Conservation (phyloP, 1,140 invertebrate genomes). For the Globodera rostochiensis region DNA sequence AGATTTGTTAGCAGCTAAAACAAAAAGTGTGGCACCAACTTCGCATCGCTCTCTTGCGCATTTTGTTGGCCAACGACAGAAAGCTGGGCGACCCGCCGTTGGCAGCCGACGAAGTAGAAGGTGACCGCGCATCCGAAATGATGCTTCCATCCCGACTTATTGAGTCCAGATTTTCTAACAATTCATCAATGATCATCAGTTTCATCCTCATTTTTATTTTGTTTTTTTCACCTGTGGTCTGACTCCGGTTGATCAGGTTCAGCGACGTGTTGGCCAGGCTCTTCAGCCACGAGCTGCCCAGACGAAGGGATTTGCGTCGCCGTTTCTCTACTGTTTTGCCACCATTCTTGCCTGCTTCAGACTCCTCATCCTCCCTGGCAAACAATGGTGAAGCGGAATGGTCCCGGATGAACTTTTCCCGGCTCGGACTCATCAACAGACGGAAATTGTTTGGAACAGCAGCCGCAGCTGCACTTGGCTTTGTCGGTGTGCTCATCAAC, state of each 20-base stretch:
- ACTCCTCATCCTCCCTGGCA: conserved; percentile 39
- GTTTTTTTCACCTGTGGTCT: conserved; percentile 48
- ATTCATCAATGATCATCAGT: background rate
- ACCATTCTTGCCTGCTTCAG: conserved; percentile 22
- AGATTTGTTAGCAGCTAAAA: conserved; percentile 5
- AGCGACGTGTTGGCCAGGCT: conserved; percentile 52
- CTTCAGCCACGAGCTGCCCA: conserved; percentile 56
- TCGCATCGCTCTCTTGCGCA: conserved; percentile 57
- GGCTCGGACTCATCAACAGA: conserved; percentile 54
- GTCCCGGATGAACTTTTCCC: conserved; percentile 55
- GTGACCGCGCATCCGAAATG: conserved; percentile 5
- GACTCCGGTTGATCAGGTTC: conserved; percentile 52
- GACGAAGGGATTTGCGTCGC: conserved; percentile 26
- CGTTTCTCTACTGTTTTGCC: conserved; percentile 26
- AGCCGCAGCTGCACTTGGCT: background rate
- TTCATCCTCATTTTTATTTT: too few species aligned
- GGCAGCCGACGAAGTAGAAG: conserved; percentile 6
- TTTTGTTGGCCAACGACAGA: conserved; percentile 52
- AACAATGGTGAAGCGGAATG: conserved; percentile 51
- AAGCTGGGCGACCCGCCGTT: conserved; percentile 46
- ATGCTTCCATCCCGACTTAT: conserved; percentile 31
- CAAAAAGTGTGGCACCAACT: conserved; percentile 31
- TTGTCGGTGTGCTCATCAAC: background rate
- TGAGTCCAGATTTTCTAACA: conserved; percentile 35
- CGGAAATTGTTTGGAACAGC: conserved; percentile 2